Base-by-base conservation (phyloP, 2,888 invertebrate genomes). In the Lithophane ornitopus region DNA sequence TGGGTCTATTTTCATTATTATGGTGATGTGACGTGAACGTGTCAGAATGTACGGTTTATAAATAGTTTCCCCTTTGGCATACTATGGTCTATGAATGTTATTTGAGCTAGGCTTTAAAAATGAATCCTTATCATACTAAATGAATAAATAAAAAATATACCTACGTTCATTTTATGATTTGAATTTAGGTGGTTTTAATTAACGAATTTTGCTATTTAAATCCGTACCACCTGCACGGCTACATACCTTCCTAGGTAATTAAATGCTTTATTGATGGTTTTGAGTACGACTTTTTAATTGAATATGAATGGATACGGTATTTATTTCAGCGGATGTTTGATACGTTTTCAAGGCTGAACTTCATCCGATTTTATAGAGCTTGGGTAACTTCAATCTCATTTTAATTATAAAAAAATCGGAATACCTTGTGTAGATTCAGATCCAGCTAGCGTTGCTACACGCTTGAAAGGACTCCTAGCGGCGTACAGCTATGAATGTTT, bases 1-100 rank as follows among this genome's bases (percentile, higher is more conserved):
- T 67, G n/a, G 70, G 84, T 80, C 19, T 19, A 73, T 80, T 84
- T 70, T 67, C 19, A 65, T 76, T 54, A 75, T 56, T 69, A 65
- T 56, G 74, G 56, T 67, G 16, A 66, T 65, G 54, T n/a, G 54
- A 74, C 26, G 41, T 6, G 34, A 34, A 34, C 26, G 49, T 34
- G 34, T 61, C 26, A n/a, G 26, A 67, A 73, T 54, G 19, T 49
- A 16, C 16, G 59, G 9, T 26, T 22, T 66, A 49, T 46, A 34
- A 70, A 78, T 77, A 71, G 63, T 56, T 63, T 34, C 34, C 16
- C 16, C 3, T 56, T 34, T 78, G 12, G 2, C 28, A 6, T 77
- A 70, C 11, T 67, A 11, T 34, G 14, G 9, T 28, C 14, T 28
- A 46, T 41, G 22, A 49, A 75, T 61, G 26, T 14, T 9, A 69